A percentile compares a stretch with the other conserved stretches of the same genome.
phyloP scores from a whole-genome alignment of 2,888 invertebrate genomes.

The Eremobia ochroleuca region DNA sequence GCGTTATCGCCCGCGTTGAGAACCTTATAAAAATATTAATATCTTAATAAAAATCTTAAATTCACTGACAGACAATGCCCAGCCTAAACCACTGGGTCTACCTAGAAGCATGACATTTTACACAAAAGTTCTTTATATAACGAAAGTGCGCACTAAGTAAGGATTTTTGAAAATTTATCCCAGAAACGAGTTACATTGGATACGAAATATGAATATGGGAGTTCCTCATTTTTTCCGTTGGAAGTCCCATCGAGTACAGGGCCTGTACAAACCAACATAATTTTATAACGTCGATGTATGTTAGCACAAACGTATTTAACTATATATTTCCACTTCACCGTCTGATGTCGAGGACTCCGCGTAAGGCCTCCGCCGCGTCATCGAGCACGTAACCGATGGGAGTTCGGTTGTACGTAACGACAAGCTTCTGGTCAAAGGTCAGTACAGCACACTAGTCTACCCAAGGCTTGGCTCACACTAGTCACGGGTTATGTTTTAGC shows the following conservation, averaged over 20 bases:
- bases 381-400: slow-evolving; percentile 24
- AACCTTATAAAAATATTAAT: no score
- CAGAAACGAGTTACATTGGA: not conserved
- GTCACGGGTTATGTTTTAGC: not conserved
- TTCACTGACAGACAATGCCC: not conserved
- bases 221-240: not conserved
- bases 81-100: not conserved
- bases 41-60: not conserved
- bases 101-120: not conserved
- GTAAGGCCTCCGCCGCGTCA: slow-evolving; percentile 31
- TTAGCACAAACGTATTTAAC: not conserved
- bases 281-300: not conserved
- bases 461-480: slow-evolving; percentile 20
- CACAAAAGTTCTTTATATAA: not conserved
- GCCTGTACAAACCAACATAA: not conserved
- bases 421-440: slow-evolving; percentile 45
- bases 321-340: slow-evolving; percentile 19
- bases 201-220: not conserved
- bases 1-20: not conserved
- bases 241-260: not conserved
- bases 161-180: not conserved
- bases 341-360: slow-evolving; percentile 6
- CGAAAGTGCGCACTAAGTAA: not conserved
- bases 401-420: slow-evolving; percentile 35
- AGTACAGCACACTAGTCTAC: slow-evolving; percentile 3